Evolutionary conservation across 2,113 vertebrate genomes (phyloP), one percentile per base, ranked within the genome.

Genomic region (Thamnaconus septentrionalis): DNA sequence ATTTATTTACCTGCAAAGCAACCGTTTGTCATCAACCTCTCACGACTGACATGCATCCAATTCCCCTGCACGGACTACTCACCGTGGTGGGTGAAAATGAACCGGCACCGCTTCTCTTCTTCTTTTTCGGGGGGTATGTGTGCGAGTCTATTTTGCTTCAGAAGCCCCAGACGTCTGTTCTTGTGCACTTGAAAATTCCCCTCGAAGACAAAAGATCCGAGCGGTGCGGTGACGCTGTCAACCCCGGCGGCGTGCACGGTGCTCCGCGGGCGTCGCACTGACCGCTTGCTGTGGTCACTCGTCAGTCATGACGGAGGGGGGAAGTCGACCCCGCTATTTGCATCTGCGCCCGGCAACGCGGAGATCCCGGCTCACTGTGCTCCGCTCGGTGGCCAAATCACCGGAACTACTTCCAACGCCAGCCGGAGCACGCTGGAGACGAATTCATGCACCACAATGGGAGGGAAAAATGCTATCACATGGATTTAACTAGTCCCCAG

Each of bases 381-480:
- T 78, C 70, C 65, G 66, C 79, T 84, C 84, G 12, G 64, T 74
- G 60, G 80, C 82, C 64, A 63, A 75, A 69, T 71, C 84, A 78
- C 89, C 89, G 90, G 90, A 91, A 91, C 90, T 91, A 91, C 90
- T 91, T 91, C 81, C 89, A 79, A 61, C 72, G 79, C 71, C 82
- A 82, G 85, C 83, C 90, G 81, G 80, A 90, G 88, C 88, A 90
- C 88, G 77, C 80, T 75, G 71, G 76, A 80, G 80, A 87, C 73
- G 40, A 83, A 87, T 88, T 71, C 86, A 85, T 88, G 81, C 86
- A 81, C 85, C 86, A 81, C 83, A 79, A 45, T 70, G 12, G 80
- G 46, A 58, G 11, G 80, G 43, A 61, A 69, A 73, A 63, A 79
- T 70, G 70, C 80, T 78, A 81, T 82, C 80, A 78, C 58, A 74